phyloP scores from a whole-genome alignment of 2,888 invertebrate genomes.

The Epistrophe grossulariae region DNA sequence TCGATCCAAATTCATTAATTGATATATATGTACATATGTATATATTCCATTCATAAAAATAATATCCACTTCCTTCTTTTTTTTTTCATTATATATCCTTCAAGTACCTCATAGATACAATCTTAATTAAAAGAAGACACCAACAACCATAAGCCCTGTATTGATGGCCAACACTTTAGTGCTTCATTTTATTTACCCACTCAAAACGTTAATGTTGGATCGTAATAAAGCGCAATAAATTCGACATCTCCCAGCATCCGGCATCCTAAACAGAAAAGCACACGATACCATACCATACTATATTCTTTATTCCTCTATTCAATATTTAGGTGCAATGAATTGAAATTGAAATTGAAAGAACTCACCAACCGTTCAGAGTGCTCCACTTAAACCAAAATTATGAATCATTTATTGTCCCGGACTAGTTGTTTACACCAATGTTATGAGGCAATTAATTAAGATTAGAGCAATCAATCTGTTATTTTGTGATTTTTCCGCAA shows the following conservation, averaged over 20 bases:
- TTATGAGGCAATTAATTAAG: conserved; percentile 69
- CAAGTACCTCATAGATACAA: conserved; percentile 30
- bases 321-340: conserved; percentile 63
- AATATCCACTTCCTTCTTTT: background rate
- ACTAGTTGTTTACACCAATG: conserved; percentile 62
- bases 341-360: conserved; percentile 55
- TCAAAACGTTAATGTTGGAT: conserved; percentile 32
- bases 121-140: conserved; percentile 38
- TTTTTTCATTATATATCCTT: background rate
- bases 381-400: conserved; percentile 55
- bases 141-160: conserved; percentile 18
- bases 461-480: conserved; percentile 71
- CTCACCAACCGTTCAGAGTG: background rate
- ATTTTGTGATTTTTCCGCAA: conserved; percentile 43
- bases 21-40: background rate
- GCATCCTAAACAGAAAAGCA: background rate
- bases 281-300: background rate
- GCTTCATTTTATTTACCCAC: conserved; percentile 39
- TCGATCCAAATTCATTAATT: conserved; percentile 13
- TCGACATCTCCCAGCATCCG: conserved; percentile 14
- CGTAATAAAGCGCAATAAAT: conserved; percentile 50
- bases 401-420: conserved; percentile 60
- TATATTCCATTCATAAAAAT: conserved; percentile 4
- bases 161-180: conserved; percentile 29
- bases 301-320: conserved; percentile 17